Base-by-base conservation (phyloP, 2,113 vertebrate species). In the Ptychochromis oligacanthus region DNA sequence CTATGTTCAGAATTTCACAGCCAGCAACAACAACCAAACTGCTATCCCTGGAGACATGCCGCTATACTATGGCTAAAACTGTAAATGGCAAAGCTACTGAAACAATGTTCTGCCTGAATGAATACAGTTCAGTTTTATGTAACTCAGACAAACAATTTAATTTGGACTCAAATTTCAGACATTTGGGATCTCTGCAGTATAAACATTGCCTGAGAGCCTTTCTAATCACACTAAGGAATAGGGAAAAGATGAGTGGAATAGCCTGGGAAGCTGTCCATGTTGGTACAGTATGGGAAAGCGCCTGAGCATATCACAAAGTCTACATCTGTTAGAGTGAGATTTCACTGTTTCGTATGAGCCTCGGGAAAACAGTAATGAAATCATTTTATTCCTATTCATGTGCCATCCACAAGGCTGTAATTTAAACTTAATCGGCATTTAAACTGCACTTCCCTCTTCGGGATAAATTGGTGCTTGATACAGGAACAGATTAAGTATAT, bases 231-330 rank as follows among this genome's bases (percentile, higher is more conserved):
- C 3, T 5, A 3, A 38, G 36, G 31, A 76, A 77, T n/a, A 64
- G 49, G n/a, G 75, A 77, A 54, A 61, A 34, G 18, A 62, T 11
- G 38, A 70, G 43, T 14, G 12, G 43, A 65, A 64, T 3, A 38
- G 18, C 76, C 79, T 79, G 65, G 77, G 52, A 79, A 81, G 31
- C 34, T 5, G 28, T 75, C 62, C 31, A 40, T 17, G 56, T 18
- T 77, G 28, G 22, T 70, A 70, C 24, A 70, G 24, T 22, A 75
- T 56, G 46, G 8, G 24, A 78, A 75, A 59, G 31, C 76, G 31
- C 75, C 64, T 74, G 38, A 59, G 43, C 56, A 76, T 38, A 64
- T 70, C 59, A 86, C 72, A 87, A 52, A 84, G 43, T 40, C 61
- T 55, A 26, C 76, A 74, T 80, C 61, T 64, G 75, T 82, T 84